Evolutionary conservation across 1,140 invertebrate genomes (phyloP).

Genomic region (Drosophila elegans): DNA sequence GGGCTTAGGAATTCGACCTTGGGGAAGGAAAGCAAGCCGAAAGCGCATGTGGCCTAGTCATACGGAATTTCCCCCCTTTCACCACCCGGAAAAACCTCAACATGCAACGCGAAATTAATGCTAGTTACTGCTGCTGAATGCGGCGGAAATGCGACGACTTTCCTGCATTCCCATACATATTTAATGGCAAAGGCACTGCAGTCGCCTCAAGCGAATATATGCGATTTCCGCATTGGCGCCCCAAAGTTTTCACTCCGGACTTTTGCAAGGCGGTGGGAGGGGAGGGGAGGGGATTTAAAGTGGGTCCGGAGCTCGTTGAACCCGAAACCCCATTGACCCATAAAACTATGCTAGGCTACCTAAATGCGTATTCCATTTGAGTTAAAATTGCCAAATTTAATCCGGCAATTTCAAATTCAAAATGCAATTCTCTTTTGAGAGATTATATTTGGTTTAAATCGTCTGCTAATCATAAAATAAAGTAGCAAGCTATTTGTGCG

Average conservation of each 20-base stretch:
- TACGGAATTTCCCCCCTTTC: neutral
- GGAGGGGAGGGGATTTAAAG: neutral
- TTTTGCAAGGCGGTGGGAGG: neutral
- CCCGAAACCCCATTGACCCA: slow-evolving; percentile 46
- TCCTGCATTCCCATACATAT: slow-evolving; percentile 61
- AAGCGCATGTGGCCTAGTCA: slow-evolving; percentile 17
- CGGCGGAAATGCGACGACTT: slow-evolving; percentile 71
- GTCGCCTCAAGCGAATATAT: slow-evolving; percentile 47
- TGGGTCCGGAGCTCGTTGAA: slow-evolving; percentile 39
- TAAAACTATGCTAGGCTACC: slow-evolving; percentile 37
- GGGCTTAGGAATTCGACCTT: slow-evolving; percentile 54
- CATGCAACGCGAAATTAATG: slow-evolving; percentile 58
- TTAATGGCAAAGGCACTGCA: slow-evolving; percentile 61
- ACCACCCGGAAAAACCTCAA: slow-evolving; percentile 15
- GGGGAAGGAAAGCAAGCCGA: slow-evolving; percentile 22
- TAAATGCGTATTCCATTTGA: neutral
- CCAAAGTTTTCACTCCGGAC: slow-evolving; percentile 24
- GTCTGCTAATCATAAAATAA: neutral
- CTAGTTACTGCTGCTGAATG: slow-evolving; percentile 38
- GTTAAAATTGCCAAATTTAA: neutral
- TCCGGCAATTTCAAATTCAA: neutral
- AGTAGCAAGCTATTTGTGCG: neutral
- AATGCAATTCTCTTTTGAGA: neutral
- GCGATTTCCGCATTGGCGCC: slow-evolving; percentile 60
- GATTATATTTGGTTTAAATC: neutral